Conservation (phyloP, 2,113 vertebrate species). For the Origma solitaria region DNA sequence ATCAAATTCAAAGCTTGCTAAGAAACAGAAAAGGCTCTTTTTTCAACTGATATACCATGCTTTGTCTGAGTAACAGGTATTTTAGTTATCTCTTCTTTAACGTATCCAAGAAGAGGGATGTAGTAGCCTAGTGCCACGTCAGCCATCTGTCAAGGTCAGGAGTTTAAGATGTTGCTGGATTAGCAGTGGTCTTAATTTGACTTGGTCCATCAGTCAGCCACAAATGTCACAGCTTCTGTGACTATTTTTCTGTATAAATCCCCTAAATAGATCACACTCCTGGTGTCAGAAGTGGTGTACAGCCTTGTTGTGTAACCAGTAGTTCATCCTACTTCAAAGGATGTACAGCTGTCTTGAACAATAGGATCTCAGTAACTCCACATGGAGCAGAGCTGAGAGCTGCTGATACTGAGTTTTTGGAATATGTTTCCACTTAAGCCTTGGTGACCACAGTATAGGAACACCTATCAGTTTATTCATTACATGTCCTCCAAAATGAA, state of each 20-base stretch:
- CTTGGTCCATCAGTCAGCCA: background rate
- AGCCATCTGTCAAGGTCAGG: background rate
- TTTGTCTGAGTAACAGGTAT: background rate
- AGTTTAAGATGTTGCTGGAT: background rate
- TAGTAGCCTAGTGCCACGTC: background rate
- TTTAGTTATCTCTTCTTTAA: background rate
- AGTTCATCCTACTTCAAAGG: background rate
- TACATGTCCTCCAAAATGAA: accelerated
- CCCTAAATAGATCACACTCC: background rate
- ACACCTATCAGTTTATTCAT: background rate
- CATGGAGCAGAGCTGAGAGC: background rate
- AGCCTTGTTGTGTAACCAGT: background rate
- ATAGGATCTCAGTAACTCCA: background rate
- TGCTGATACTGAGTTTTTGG: background rate
- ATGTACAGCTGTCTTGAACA: background rate
- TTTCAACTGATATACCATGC: background rate
- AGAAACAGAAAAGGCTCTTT: background rate
- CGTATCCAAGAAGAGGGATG: accelerated
- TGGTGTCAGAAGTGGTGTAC: background rate
- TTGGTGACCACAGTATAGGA: background rate
- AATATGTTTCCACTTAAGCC: background rate
- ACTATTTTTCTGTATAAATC: background rate
- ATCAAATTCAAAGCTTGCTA: background rate
- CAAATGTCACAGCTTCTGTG: background rate
- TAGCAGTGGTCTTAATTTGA: background rate